phyloP scores from a whole-genome alignment of 2,113 vertebrate genomes.

The Hemiscyllium ocellatum region DNA sequence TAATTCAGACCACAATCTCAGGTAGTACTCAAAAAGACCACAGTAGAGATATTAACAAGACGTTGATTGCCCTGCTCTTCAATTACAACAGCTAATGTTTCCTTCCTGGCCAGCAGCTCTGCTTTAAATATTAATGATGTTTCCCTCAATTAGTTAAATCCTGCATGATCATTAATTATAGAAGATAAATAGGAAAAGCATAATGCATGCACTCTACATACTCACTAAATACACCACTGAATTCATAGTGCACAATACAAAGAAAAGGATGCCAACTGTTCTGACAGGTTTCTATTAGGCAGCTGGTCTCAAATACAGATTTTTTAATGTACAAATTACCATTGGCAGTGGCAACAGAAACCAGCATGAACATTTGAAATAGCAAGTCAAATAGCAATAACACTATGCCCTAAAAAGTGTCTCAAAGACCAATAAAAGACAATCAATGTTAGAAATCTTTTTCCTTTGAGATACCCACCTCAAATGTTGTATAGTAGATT shows the following conservation, averaged over 20 bases:
- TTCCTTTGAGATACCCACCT: background rate
- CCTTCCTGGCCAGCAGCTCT: background rate
- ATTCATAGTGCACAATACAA: background rate
- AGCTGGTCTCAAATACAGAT: background rate
- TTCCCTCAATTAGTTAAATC: background rate
- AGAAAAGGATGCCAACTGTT: background rate
- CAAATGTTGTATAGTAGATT: background rate
- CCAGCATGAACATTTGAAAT: background rate
- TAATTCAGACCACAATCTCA: background rate
- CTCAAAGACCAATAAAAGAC: background rate
- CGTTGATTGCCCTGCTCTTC: background rate
- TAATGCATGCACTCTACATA: background rate
- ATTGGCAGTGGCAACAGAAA: background rate
- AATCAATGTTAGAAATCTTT: background rate
- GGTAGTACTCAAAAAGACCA: background rate
- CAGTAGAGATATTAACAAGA: background rate
- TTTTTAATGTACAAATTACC: background rate
- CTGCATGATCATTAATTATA: background rate
- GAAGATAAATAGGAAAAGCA: background rate
- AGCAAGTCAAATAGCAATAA: background rate
- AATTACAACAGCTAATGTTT: background rate
- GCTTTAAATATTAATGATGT: background rate
- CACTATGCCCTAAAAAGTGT: background rate
- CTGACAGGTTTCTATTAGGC: background rate
- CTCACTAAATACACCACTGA: background rate